Evolutionary conservation across 1,140 invertebrate genomes (phyloP).

Genomic region (Babylonia areolata): DNA sequence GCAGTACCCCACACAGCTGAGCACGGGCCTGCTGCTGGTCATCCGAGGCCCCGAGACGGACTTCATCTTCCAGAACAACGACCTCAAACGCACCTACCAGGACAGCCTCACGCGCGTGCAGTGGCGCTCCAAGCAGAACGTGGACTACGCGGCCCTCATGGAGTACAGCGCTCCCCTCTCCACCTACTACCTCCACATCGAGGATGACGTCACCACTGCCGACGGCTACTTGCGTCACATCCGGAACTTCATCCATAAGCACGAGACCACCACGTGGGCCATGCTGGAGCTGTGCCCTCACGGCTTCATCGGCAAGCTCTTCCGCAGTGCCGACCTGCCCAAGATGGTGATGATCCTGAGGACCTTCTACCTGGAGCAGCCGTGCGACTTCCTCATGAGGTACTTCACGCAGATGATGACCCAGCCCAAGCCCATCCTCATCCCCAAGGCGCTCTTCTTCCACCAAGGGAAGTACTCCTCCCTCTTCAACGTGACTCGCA

Average conservation of each 20-base stretch:
- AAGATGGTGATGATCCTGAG: slow-evolving; percentile 63
- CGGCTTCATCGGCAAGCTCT: slow-evolving; percentile 73
- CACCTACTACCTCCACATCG: slow-evolving; percentile 71
- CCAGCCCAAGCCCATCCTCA: slow-evolving; percentile 1
- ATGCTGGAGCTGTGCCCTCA: slow-evolving; percentile 71
- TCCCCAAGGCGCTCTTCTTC: not conserved
- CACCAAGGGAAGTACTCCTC: slow-evolving; percentile 65
- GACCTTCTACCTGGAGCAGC: slow-evolving; percentile 69
- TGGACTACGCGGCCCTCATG: slow-evolving; percentile 72
- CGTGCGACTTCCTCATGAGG: slow-evolving; percentile 70
- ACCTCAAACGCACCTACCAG: slow-evolving; percentile 67
- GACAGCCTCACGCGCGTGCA: slow-evolving; percentile 64
- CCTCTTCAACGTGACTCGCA: slow-evolving; percentile 54
- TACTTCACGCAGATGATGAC: slow-evolving; percentile 70
- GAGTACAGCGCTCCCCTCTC: slow-evolving; percentile 66
- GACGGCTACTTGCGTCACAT: slow-evolving; percentile 65
- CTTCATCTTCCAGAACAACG: slow-evolving; percentile 64
- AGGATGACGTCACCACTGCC: slow-evolving; percentile 73
- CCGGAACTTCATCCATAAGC: slow-evolving; percentile 57
- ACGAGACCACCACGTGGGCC: slow-evolving; percentile 58
- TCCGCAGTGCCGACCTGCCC: slow-evolving; percentile 61
- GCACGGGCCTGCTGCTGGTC: slow-evolving; percentile 66
- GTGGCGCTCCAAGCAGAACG: slow-evolving; percentile 75
- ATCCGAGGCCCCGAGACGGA: slow-evolving; percentile 60
- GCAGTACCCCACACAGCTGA: slow-evolving; percentile 28